A percentile compares a stretch with the other conserved stretches of the same genome.
These are phyloP conservation scores for Melanotaenia nigrans DNA, from an alignment of 2,797 vertebrate species.

Conservation along the genomic window DNA sequence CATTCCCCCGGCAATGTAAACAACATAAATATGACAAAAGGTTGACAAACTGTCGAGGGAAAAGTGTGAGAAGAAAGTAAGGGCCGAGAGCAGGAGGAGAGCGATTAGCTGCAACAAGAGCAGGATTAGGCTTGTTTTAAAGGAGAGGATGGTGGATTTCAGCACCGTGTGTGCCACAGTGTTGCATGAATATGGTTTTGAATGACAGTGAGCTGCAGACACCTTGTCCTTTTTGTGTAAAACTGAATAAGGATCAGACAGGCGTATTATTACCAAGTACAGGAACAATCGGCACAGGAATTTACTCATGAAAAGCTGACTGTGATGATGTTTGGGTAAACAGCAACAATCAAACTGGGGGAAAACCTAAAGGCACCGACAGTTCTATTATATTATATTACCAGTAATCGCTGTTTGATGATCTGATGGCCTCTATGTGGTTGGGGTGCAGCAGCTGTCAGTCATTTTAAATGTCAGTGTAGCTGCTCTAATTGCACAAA, in stretches of 20 bases:
- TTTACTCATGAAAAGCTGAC: not conserved
- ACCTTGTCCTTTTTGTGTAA: conserved; percentile 15
- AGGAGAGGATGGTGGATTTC: conserved; percentile 40
- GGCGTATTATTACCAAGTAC: not conserved
- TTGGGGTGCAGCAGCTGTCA: not conserved
- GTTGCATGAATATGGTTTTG: conserved; percentile 41
- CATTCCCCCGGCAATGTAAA: not conserved
- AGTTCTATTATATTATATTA: not conserved
- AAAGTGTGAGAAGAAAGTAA: conserved; percentile 30
- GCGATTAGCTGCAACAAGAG: conserved; percentile 58
- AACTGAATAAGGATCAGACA: conserved; percentile 30
- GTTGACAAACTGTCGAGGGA: conserved; percentile 28
- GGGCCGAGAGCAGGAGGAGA: conserved; percentile 24
- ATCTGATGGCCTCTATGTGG: no score
- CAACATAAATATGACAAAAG: conserved; percentile 25
- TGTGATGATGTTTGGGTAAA: not conserved
- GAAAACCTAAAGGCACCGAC: no score
- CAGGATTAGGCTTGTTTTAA: conserved; percentile 63
- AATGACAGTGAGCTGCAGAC: conserved; percentile 34
- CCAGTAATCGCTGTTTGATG: not conserved
- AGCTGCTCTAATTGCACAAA: not conserved
- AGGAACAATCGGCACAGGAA: conserved; percentile 1
- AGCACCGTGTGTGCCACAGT: conserved; percentile 28
- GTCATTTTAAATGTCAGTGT: not conserved
- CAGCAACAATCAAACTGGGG: not conserved